Evolutionary conservation across 2,888 invertebrate species (phyloP).

Genomic region (Diachrysia chrysitis): DNA sequence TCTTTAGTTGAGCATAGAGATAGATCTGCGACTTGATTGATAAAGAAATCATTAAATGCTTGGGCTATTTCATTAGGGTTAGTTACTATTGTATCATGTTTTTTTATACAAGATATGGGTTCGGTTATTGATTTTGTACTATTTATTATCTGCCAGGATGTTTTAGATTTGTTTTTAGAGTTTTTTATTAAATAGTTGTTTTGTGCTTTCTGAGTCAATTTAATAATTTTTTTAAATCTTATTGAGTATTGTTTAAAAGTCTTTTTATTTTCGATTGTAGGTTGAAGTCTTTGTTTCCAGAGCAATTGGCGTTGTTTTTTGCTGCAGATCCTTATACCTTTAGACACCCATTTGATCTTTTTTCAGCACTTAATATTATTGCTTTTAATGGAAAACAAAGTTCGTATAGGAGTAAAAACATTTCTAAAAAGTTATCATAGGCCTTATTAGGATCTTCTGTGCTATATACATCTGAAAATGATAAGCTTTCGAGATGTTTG

Average conservation of each 20-base stretch:
- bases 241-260: background rate
- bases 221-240: background rate
- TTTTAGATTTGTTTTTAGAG: background rate
- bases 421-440: background rate
- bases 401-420: background rate
- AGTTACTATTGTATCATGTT: background rate
- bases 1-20: no score
- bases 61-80: background rate
- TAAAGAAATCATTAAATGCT: background rate
- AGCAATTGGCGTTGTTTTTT: background rate
- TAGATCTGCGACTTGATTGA: background rate
- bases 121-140: background rate
- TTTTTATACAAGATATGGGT: background rate
- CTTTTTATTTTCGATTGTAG: background rate
- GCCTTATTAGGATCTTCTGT: background rate
- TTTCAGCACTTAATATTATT: background rate
- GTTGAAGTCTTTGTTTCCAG: background rate
- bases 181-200: background rate
- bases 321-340: background rate
- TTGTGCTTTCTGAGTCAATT: background rate
- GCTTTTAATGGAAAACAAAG: background rate
- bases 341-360: background rate
- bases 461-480: slow-evolving; percentile 3
- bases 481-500: background rate
- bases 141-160: background rate